Percentiles rank a stretch among this genome's conserved stretches.
phyloP scores from a whole-genome alignment of 2,797 vertebrate species.

The Hoplostethus atlanticus region DNA sequence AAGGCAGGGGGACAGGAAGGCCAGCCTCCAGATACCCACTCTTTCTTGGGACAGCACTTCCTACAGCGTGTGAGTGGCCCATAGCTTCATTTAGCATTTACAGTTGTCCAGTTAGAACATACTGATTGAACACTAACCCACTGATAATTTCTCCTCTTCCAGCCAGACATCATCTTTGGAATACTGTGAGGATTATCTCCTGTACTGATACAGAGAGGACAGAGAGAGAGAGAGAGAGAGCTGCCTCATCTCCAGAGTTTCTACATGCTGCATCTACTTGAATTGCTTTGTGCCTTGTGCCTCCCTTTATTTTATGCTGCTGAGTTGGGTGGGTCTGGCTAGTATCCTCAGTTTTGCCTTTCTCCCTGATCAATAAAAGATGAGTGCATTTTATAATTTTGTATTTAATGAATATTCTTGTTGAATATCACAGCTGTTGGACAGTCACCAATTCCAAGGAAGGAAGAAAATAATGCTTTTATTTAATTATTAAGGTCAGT shows the following conservation, averaged over 20 bases:
- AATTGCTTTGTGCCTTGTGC: constrained; percentile 37
- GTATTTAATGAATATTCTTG: neutral
- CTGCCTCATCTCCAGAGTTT: constrained; percentile 30
- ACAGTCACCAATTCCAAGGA: neutral
- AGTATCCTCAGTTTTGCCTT: neutral
- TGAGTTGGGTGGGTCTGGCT: constrained; percentile 21
- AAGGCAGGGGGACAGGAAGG: constrained; percentile 83
- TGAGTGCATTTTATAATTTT: constrained; percentile 7
- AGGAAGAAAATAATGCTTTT: neutral
- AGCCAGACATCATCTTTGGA: constrained; percentile 76
- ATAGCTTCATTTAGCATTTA: constrained; percentile 19
- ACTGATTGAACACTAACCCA: constrained; percentile 10
- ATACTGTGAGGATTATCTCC: constrained; percentile 57
- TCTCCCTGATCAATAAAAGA: constrained; percentile 47
- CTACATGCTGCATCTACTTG: constrained; percentile 40
- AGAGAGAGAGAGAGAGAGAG: neutral
- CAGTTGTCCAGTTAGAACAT: neutral
- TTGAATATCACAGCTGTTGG: neutral
- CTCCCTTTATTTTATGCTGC: constrained; percentile 40
- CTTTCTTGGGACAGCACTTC: constrained; percentile 77
- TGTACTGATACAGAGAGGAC: neutral
- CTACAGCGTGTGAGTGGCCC: constrained; percentile 81
- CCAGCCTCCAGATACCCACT: constrained; percentile 72
- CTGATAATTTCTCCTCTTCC: constrained; percentile 35
- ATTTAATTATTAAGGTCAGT: too few relatives aligned